Evolutionary conservation across 64 coral and sea anemone genomes (phyloP).

Genomic region (Dendronephthya gigantea): DNA sequence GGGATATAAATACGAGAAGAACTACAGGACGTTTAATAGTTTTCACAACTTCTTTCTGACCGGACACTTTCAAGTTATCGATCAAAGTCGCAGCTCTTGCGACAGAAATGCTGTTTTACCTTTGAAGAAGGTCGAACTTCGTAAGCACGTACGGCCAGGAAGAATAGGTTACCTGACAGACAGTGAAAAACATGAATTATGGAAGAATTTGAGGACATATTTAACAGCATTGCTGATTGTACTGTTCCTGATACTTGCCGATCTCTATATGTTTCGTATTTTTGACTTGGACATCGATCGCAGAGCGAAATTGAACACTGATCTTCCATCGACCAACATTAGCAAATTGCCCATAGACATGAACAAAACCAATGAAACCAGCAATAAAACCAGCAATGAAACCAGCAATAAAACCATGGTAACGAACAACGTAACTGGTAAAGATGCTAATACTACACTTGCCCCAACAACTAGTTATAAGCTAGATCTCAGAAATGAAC

Average conservation of each 20-base stretch:
- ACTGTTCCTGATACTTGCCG: constrained; percentile 58
- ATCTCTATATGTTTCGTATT: constrained; percentile 53
- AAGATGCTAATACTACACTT: not conserved
- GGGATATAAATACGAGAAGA: constrained; percentile 73
- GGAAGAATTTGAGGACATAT: constrained; percentile 58
- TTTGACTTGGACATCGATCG: not conserved
- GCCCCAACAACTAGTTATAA: not conserved
- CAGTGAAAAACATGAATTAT: constrained; percentile 44
- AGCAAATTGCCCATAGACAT: not conserved
- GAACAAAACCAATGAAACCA: not conserved
- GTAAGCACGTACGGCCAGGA: constrained; percentile 58
- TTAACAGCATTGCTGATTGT: constrained; percentile 64
- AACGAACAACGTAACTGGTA: not conserved
- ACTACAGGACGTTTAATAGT: constrained; percentile 54
- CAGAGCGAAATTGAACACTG: not conserved
- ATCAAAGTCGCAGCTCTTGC: constrained; percentile 57
- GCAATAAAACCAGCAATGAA: not conserved
- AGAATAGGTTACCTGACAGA: constrained; percentile 51
- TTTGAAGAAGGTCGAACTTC: constrained; percentile 71
- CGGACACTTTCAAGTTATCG: constrained; percentile 75
- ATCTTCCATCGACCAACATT: not conserved
- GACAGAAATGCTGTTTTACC: constrained; percentile 54
- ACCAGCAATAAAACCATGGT: not conserved
- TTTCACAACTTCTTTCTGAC: constrained; percentile 94
- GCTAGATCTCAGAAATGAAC: not conserved